phyloP scores from a whole-genome alignment of 2,888 invertebrate species.

The Lissocephala sabroskyi region DNA sequence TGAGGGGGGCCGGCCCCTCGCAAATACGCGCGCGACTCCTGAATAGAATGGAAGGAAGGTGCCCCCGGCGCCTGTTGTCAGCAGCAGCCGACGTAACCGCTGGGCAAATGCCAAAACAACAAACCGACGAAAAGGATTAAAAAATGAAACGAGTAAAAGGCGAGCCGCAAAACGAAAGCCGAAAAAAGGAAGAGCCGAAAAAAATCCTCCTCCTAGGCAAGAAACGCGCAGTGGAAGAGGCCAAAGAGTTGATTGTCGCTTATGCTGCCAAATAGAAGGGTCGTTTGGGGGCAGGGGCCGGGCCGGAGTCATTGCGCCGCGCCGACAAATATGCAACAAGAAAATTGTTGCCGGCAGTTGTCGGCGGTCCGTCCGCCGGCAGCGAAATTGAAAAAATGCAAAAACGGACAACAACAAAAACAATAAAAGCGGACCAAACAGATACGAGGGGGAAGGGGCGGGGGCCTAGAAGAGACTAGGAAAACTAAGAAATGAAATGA shows the following conservation, averaged over 20 bases:
- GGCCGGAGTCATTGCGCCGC: neutral
- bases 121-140: constrained; percentile 3
- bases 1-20: no score
- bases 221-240: no score
- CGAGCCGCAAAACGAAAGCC: no score
- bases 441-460: neutral
- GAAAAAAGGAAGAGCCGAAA: no score
- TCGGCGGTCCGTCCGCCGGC: neutral
- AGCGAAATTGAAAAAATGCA: constrained; percentile 6
- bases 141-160: constrained; percentile 8
- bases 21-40: no score
- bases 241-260: constrained; percentile 12
- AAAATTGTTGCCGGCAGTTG: constrained; percentile 4
- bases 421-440: constrained; percentile 1
- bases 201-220: no score
- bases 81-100: no score
- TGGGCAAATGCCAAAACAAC: neutral
- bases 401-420: constrained; percentile 2
- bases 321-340: constrained; percentile 8
- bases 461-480: neutral
- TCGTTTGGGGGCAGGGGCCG: neutral
- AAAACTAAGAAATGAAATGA: constrained; percentile 4
- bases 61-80: no score
- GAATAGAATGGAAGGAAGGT: no score
- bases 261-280: neutral